Evolutionary conservation across 2,797 vertebrate genomes (phyloP), one percentile per base, ranked within the genome.

Genomic region (Melanitta fusca): DNA sequence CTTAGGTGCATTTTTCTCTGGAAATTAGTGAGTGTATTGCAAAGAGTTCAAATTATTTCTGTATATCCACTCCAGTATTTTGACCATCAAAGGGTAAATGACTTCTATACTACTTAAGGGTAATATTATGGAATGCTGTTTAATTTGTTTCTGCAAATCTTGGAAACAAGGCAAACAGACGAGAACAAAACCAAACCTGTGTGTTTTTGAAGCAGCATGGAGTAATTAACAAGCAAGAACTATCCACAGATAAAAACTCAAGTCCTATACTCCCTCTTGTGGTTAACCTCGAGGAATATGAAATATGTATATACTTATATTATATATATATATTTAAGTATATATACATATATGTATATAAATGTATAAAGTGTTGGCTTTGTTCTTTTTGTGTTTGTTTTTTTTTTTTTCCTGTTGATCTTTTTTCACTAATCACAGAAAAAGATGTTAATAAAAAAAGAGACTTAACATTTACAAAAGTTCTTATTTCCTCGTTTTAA

Each of bases 191-290:
- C 3, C 4, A 9, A 54, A 1, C 51, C 45, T 64, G 11, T 92
- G 20, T 65, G 6, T 6, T 75, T 93, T 75, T 61, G 22, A 58
- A 84, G 58, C 21, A 93, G 39, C 30, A 60, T 85, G 32, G 30
- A 74, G 19, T 60, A 82, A 80, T 87, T 91, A 93, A 64, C 3
- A 12, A 39, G 3, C 51, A 61, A 80, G 56, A 70, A 10, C 30
- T 56, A 66, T n/a, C 38, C 68, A 60, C 41, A 73, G 68, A 38
- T 85, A 85, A 86, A 95, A 95, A 82, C 13, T 93, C 74, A 49
- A 91, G 65, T 18, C 64, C 78, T 61, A 25, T 87, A 92, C 95
- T 95, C 95, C 93, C 94, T 96, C 95, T 97, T 87, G 95, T 95
- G 95, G 95, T 93, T 94, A 93, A 82, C 36, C 5, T 85, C 15